phyloP scores from a whole-genome alignment of 2,888 invertebrate species.

The Spodoptera littoralis region DNA sequence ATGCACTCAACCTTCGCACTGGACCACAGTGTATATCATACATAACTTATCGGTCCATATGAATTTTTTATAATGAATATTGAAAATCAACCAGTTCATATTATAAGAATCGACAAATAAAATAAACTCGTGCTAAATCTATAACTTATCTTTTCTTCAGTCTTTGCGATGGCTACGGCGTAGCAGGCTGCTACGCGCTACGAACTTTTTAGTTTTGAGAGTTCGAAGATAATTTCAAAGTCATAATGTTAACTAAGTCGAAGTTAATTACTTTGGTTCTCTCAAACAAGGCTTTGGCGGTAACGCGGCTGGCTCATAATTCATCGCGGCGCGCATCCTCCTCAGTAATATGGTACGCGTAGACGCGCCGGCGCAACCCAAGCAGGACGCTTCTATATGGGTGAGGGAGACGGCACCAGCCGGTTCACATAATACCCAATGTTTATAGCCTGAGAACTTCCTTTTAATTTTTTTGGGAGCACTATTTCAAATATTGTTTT shows the following conservation, averaged over 20 bases:
- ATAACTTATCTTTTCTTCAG: constrained; percentile 32
- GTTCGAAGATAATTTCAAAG: constrained; percentile 68
- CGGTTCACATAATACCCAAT: constrained; percentile 78
- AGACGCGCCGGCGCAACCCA: constrained; percentile 84
- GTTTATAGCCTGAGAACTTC: constrained; percentile 83
- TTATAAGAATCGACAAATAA: constrained; percentile 36
- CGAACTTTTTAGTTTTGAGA: constrained; percentile 56
- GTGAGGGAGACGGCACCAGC: constrained; percentile 56
- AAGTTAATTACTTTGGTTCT: constrained; percentile 86
- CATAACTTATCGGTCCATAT: constrained; percentile 47
- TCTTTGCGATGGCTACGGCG: constrained; percentile 57
- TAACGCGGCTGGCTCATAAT: constrained; percentile 80
- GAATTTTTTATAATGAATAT: constrained; percentile 54
- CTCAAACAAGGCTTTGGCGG: constrained; percentile 87
- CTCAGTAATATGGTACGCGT: constrained; percentile 74
- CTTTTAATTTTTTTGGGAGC: constrained; percentile 83
- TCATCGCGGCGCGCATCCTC: constrained; percentile 79
- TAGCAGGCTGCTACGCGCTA: constrained; percentile 63
- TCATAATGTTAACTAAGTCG: constrained; percentile 82
- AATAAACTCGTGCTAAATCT: constrained; percentile 45
- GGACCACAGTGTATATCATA: constrained; percentile 51
- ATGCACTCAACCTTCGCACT: constrained; percentile 2
- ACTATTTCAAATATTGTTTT: constrained; percentile 89
- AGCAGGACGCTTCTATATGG: constrained; percentile 64
- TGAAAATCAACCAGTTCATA: constrained; percentile 46